phyloP scores from a whole-genome alignment of 2,888 invertebrate genomes.

The Rhamphomyia laevipes region DNA sequence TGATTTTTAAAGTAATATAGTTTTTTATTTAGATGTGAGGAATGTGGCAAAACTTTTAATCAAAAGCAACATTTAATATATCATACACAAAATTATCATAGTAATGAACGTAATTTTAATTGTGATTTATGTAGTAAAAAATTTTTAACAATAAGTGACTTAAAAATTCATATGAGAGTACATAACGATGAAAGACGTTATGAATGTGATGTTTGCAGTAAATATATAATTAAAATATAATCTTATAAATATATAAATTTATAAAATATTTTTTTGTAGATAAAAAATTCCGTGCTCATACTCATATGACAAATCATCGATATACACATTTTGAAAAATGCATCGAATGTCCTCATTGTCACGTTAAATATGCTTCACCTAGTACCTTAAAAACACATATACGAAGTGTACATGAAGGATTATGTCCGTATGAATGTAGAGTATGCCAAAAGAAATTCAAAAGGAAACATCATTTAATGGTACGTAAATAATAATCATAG shows the following conservation, averaged over 20 bases:
- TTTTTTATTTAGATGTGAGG: slow-evolving; percentile 16
- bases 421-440: slow-evolving; percentile 20
- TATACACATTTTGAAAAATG: slow-evolving; percentile 22
- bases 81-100: slow-evolving; percentile 21
- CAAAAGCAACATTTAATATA: slow-evolving; percentile 23
- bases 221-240: background rate
- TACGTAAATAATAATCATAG: no score
- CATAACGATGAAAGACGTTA: slow-evolving; percentile 24
- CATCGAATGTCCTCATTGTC: slow-evolving; percentile 22
- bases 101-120: slow-evolving; percentile 23
- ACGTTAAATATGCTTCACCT: slow-evolving; percentile 23
- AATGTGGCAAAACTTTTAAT: slow-evolving; percentile 22
- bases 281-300: slow-evolving; percentile 22
- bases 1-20: background rate
- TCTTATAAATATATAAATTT: background rate
- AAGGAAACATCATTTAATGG: slow-evolving; percentile 24
- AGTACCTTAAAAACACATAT: slow-evolving; percentile 22
- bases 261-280: slow-evolving; percentile 12
- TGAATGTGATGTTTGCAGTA: slow-evolving; percentile 25
- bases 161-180: slow-evolving; percentile 20
- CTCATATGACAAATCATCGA: slow-evolving; percentile 24
- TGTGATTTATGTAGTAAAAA: slow-evolving; percentile 23
- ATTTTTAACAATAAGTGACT: slow-evolving; percentile 22
- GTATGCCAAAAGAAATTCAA: slow-evolving; percentile 23
- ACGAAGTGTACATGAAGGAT: slow-evolving; percentile 20